Base-by-base conservation (phyloP, 92 coral and sea anemone genomes). In the Micromussa lordhowensis region DNA sequence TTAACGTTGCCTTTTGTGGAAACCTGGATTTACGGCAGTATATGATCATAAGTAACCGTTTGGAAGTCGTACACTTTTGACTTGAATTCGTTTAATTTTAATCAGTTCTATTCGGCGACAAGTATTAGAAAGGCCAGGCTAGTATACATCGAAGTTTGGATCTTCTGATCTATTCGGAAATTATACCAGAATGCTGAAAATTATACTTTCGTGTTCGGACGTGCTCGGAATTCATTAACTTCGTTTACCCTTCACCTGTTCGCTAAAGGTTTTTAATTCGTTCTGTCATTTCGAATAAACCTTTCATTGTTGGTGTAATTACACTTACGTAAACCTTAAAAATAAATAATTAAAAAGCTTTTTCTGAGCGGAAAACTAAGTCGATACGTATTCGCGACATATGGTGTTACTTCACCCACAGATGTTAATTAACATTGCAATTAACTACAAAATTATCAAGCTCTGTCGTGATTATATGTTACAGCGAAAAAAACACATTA, bases 181-280 rank as follows among this genome's bases (percentile, higher is more conserved):
- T n/a, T n/a, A n/a, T n/a, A n/a, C n/a, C 58, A 54, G 59, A 32
- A 24, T 24, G 22, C 34, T 77, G 32, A 15, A 2, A 40, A n/a
- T 17, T 6, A 77, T 22, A 35, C 12, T 36, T 74, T 74, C 78
- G 78, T 54, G 68, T 53, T n/a, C n/a, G 76, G 31, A 82, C 85
- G 85, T 66, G 64, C 57, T 28, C 26, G 32, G 74, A 61, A 81
- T 61, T 63, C 36, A 81, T 81, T 81, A 81, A 2, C 22, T 57
- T 29, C 73, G 16, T 55, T 79, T 51, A 79, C 30, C 71, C 57
- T 58, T 79, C 83, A 79, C 49, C 83, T 58, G 83, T 79, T 28
- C 31, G 30, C 22, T 49, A 35, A 58, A 80, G 2, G 53, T 73
- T 80, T 36, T 29, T 22, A 61, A 26, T 59, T 82, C 40, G 35